Conservation (phyloP, 2,797 vertebrate species). For the Coracias cyanogaster region DNA sequence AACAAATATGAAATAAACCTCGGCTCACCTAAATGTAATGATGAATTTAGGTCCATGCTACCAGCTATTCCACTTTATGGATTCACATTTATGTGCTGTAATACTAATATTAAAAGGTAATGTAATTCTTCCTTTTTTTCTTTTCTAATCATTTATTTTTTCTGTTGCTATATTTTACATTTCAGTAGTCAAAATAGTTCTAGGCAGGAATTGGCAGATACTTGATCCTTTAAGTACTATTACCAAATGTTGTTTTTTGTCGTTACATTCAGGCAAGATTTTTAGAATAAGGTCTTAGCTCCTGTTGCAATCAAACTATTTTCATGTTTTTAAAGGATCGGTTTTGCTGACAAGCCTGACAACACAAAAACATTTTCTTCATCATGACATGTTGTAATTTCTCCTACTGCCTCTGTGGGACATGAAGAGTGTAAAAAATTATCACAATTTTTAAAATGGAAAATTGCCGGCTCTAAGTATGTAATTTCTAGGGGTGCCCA, state of each 20-base stretch:
- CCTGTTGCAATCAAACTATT: not conserved
- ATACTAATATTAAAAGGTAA: not conserved
- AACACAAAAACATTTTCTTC: not conserved
- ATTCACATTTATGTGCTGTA: not conserved
- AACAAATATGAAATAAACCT: not conserved
- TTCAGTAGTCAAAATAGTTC: not conserved
- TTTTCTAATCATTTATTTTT: not conserved
- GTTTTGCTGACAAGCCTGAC: not conserved
- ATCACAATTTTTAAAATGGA: not conserved
- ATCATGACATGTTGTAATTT: not conserved
- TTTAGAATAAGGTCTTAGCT: not conserved
- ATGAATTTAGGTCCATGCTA: not conserved
- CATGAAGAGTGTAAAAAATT: not conserved
- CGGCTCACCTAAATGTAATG: not conserved
- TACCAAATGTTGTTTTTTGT: not conserved
- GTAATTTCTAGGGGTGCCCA: not conserved
- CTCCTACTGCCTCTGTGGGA: not conserved
- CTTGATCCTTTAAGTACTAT: not conserved
- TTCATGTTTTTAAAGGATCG: not conserved
- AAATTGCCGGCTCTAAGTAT: not conserved
- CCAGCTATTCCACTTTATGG: not conserved
- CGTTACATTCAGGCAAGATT: not conserved
- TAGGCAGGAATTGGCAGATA: not conserved
- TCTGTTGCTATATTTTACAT: not conserved
- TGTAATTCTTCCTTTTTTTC: rapidly evolving